These are phyloP conservation scores for Arbacia lixula DNA, from an alignment of 53 echinoderm and acorn worm genomes.

Conservation along the genomic window DNA sequence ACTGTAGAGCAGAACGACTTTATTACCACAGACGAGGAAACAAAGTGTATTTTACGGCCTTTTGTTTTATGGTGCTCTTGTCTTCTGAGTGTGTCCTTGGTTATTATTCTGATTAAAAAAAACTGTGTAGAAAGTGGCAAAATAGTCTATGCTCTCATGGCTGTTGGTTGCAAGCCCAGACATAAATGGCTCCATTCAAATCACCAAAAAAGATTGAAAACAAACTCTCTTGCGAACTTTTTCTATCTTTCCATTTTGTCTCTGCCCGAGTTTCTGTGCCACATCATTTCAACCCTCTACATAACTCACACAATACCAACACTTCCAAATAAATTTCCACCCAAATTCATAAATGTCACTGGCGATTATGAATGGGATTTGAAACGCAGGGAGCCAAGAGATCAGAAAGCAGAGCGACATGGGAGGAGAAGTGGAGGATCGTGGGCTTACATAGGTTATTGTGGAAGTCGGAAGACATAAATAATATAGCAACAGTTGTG, in stretches of 20 bases:
- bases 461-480: slow-evolving; percentile 46
- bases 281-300: slow-evolving; percentile 8
- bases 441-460: slow-evolving; percentile 41
- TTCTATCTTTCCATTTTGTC: not conserved
- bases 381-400: slow-evolving; percentile 12
- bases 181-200: slow-evolving; percentile 7
- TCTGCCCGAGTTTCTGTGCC: slow-evolving; percentile 9
- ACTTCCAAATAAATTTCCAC: slow-evolving; percentile 55
- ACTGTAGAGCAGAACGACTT: too few relatives aligned
- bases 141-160: too few relatives aligned
- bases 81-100: too few relatives aligned
- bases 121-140: too few relatives aligned
- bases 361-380: slow-evolving; percentile 31
- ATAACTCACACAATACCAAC: slow-evolving; percentile 55
- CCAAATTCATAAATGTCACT: slow-evolving; percentile 52
- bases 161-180: not conserved
- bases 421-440: slow-evolving; percentile 22
- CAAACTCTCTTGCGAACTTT: slow-evolving; percentile 6
- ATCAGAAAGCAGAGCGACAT: too few relatives aligned
- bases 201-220: slow-evolving; percentile 24
- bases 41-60: too few relatives aligned
- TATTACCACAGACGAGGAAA: too few relatives aligned
- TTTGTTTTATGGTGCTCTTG: too few relatives aligned
- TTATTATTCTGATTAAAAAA: too few relatives aligned
- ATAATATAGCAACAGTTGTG: slow-evolving; percentile 56